phyloP scores from a whole-genome alignment of 2,888 invertebrate genomes.

The Neoitamus cyanurus region DNA sequence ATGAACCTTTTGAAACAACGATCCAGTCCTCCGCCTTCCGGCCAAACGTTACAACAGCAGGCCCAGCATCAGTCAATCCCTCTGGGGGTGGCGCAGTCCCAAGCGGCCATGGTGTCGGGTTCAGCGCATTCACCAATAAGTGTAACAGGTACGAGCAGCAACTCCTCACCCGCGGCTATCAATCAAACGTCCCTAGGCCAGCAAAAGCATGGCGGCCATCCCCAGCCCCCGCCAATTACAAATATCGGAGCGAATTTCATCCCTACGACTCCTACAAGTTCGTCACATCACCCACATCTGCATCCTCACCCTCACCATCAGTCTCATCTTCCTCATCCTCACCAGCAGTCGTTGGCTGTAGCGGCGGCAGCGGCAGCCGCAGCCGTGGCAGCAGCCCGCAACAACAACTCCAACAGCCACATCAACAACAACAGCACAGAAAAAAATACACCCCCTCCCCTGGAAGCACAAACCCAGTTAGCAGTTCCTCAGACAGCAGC shows the following conservation, averaged over 20 bases:
- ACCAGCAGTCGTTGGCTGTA: conserved; percentile 42
- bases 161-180: conserved; percentile 37
- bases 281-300: conserved; percentile 42
- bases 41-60: conserved; percentile 66
- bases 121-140: conserved; percentile 50
- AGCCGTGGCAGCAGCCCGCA: conserved; percentile 63
- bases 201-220: conserved; percentile 54
- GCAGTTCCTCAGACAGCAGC: conserved; percentile 48
- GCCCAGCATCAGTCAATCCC: conserved; percentile 47
- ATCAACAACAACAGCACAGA: conserved; percentile 46
- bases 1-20: conserved; percentile 91
- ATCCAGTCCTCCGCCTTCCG: conserved; percentile 71
- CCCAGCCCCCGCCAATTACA: conserved; percentile 60
- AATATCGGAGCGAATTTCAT: conserved; percentile 47
- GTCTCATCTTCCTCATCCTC: conserved; percentile 49
- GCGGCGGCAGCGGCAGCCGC: conserved; percentile 55
- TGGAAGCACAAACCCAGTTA: conserved; percentile 44
- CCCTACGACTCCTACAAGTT: conserved; percentile 45
- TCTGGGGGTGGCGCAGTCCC: conserved; percentile 21
- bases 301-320: conserved; percentile 49
- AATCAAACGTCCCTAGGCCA: conserved; percentile 13
- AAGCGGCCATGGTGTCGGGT: conserved; percentile 40
- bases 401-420: conserved; percentile 67
- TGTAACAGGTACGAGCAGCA: conserved; percentile 47
- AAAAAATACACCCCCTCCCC: conserved; percentile 31